Evolutionary conservation across 2,797 vertebrate species (phyloP), one percentile per base, ranked within the genome.

Genomic region (Apodemus agrarius): DNA sequence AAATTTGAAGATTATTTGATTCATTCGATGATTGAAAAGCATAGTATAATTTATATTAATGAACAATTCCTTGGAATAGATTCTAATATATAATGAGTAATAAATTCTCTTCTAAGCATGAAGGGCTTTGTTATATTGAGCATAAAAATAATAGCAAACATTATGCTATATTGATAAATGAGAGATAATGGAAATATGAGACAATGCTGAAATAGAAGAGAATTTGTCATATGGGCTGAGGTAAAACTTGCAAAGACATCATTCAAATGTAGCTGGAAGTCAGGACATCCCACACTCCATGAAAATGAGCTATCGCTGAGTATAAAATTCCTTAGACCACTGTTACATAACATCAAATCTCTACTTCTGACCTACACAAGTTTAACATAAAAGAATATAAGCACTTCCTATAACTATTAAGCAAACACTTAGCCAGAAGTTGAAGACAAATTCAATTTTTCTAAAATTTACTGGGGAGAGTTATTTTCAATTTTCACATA

Each of bases 361-460:
- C 19, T 67, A 11, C 24, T 79, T 7, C 6, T 76, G 1, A 1
- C 3, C 2, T 88, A 10, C 0, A 1, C 2, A 31, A 57, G 16
- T 61, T n/a, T 80, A 76, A 46, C 57, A 40, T 65, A 67, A 11
- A 84, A 78, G 4, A 12, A 63, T 34, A 65, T n/a, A 61, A 21
- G 34, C 11, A 5, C 83, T 79, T 94, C 37, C 5, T 57, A 22
- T 34, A 76, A 43, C 63, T 65, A 52, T 63, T 69, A 10, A 16
- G 34, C 40, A 75, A 79, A 6, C 10, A 6, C 37, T 82, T 61
- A 95, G n/a, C 74, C 5, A 80, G 3, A 88, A 93, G n/a, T 80
- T 61, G 21, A 86, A 7, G 7, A 6, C 49, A 74, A 16, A 3
- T 67, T 26, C 87, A 29, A 43, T 84, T 93, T 83, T 89, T 22